These are phyloP conservation scores for Vipera latastei DNA, from an alignment of 2,797 vertebrate species.

Conservation along the genomic window DNA sequence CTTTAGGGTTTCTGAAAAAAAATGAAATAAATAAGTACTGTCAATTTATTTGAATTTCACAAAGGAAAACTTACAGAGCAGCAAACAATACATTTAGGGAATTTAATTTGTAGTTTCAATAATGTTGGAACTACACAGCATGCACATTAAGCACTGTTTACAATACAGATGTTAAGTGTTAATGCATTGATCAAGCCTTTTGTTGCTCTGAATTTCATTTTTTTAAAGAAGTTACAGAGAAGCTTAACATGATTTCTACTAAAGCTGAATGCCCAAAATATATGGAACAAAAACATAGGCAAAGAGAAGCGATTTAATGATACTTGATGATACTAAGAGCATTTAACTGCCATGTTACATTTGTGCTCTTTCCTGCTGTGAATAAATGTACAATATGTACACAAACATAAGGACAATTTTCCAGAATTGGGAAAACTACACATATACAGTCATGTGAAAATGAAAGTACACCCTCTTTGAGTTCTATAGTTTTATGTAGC, in stretches of 20 bases:
- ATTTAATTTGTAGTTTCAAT: conserved; percentile 22
- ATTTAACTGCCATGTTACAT: neutral
- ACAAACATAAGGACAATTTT: neutral
- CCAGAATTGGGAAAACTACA: neutral
- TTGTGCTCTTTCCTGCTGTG: neutral
- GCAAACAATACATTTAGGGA: conserved; percentile 1
- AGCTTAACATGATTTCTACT: neutral
- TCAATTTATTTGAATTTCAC: neutral
- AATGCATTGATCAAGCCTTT: neutral
- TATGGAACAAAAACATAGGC: neutral
- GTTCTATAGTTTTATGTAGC: neutral
- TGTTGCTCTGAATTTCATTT: neutral
- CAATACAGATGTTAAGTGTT: neutral
- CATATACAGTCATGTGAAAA: neutral
- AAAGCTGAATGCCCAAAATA: neutral
- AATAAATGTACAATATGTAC: neutral
- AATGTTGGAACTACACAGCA: conserved; percentile 17
- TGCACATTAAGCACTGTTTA: neutral
- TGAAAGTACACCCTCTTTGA: neutral
- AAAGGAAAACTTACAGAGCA: neutral
- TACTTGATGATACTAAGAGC: neutral
- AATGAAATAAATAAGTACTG: neutral
- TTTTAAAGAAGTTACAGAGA: neutral
- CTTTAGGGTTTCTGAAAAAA: conserved; percentile 87
- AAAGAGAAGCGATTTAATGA: neutral